Base-by-base conservation (phyloP, 2,113 vertebrate species). In the Callopanchax toddi region DNA sequence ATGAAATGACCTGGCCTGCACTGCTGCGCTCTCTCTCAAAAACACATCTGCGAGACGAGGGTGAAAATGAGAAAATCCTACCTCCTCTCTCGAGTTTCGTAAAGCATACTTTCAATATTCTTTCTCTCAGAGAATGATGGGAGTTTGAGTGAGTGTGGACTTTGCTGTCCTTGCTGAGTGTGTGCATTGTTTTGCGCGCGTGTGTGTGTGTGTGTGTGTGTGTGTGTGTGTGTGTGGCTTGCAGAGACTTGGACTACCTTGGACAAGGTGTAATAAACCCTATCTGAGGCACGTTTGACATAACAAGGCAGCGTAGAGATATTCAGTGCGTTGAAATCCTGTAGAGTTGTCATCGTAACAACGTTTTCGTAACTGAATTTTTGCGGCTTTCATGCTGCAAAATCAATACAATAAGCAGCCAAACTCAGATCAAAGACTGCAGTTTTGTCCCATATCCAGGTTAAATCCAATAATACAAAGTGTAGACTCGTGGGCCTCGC, bases 1-100 rank as follows among this genome's bases (percentile, higher is more conserved):
- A 90, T 90, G 85, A 87, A 90, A 90, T 87, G 88, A 89, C 88
- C 88, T 78, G 82, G 76, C 80, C 83, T 85, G 83, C 82, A 65
- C 82, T 26, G 78, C 74, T 82, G 60, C 63, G 12, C 82, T 79
- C 82, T 72, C 80, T 68, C 76, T 74, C 78, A 67, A 83, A 86
- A 82, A 85, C 84, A 86, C 82, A 88, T 88, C 85, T 82, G 80
- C 78, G 22, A 82, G 73, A 86, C 84, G 54, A 67, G 68, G 67
- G 82, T 77, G 82, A 84, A 89, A 90, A 89, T 87, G 81, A 88
- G 86, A 90, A 88, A 87, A 86, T 81, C 81, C 82, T 81, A 49
- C 81, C 81, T 82, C 76, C 82, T 87, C 70, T 86, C 82, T 73
- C 29, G 50, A 78, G 73, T 78, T 87, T 79, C 55, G 67, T 79